Base-by-base conservation (phyloP, 2,797 vertebrate species). In the Peromyscus nudipes region DNA sequence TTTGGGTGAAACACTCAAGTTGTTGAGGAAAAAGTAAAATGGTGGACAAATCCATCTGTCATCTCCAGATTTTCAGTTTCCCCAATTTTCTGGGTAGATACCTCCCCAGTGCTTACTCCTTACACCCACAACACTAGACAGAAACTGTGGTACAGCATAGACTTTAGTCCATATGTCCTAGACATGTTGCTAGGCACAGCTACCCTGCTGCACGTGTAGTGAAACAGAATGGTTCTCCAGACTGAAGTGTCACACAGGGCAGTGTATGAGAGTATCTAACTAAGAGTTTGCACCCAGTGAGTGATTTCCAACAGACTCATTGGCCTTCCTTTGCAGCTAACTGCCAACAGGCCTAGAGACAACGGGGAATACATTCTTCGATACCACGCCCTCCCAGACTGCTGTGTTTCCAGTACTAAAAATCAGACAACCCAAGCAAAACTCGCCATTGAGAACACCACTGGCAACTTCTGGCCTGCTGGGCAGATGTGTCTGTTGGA, bases 311-410 rank as follows among this genome's bases (percentile, higher is more conserved):
- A 8, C 62, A 62, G 23, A 55, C 4, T 4, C 46, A 11, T 2
- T n/a, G 2, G 3, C 14, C 29, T 81, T 65, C n/a, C 57, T 23
- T 43, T 34, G 29, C n/a, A 29, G 65, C 16, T 49, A 31, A 64
- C 34, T 71, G 80, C 34, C n/a, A 60, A 21, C 6, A 40, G 80
- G 55, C 6, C 13, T 16, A 60, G 34, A 82, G n/a, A 82, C 11
- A 82, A 16, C n/a, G 25, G 13, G 27, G 80, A 69, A 12, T 37
- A 6, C 5, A 46, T 49, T 71, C 92, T 93, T 80, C 60, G 76
- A 73, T 65, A 96, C 55, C 64, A 52, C 94, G 40, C 91, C 88
- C 80, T 97, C 82, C 13, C 92, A 7, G 37, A 94, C 81, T 96
- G 97, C 94, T 84, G 9, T 40, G 87, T 92, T 95, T 95, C 91